phyloP scores from a whole-genome alignment of 2,888 invertebrate genomes.

The Clanis bilineata region DNA sequence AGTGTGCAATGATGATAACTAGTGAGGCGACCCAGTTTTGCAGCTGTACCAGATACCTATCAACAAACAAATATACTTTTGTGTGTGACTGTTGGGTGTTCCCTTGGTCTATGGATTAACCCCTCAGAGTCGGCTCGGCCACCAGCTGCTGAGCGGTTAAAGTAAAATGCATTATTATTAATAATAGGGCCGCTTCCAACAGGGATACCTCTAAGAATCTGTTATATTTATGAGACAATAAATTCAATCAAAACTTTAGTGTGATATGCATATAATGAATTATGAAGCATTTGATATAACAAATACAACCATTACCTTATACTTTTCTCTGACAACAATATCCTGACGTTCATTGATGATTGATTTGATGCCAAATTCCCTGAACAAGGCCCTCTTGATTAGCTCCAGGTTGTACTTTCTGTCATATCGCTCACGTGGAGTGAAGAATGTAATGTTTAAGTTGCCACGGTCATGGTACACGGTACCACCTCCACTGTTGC shows the following conservation, averaged over 20 bases:
- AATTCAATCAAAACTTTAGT: too few relatives aligned
- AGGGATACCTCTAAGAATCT: too few relatives aligned
- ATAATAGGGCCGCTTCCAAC: too few relatives aligned
- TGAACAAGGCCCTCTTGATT: slow-evolving; percentile 90
- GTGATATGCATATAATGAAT: too few relatives aligned
- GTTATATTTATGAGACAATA: too few relatives aligned
- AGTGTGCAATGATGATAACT: slow-evolving; percentile 99
- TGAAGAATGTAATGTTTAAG: slow-evolving; percentile 96
- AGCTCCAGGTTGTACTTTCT: slow-evolving; percentile 94
- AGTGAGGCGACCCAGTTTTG: slow-evolving; percentile 92
- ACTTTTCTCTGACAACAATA: slow-evolving; percentile 89
- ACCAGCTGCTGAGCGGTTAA: too few relatives aligned
- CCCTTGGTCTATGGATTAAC: too few relatives aligned
- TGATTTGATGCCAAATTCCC: slow-evolving; percentile 90
- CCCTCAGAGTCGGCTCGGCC: too few relatives aligned
- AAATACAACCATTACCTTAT: slow-evolving; percentile 81
- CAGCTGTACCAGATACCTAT: slow-evolving; percentile 97
- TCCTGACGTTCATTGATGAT: slow-evolving; percentile 92
- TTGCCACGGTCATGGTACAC: slow-evolving; percentile 98
- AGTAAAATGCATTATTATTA: too few relatives aligned
- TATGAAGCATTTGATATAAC: too few relatives aligned
- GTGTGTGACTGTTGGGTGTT: not conserved
- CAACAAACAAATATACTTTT: slow-evolving; percentile 34
- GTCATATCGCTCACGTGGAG: slow-evolving; percentile 90
- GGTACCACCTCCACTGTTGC: slow-evolving; percentile 97